phyloP scores from a whole-genome alignment of 2,113 vertebrate species.

The Echinops telfairi region DNA sequence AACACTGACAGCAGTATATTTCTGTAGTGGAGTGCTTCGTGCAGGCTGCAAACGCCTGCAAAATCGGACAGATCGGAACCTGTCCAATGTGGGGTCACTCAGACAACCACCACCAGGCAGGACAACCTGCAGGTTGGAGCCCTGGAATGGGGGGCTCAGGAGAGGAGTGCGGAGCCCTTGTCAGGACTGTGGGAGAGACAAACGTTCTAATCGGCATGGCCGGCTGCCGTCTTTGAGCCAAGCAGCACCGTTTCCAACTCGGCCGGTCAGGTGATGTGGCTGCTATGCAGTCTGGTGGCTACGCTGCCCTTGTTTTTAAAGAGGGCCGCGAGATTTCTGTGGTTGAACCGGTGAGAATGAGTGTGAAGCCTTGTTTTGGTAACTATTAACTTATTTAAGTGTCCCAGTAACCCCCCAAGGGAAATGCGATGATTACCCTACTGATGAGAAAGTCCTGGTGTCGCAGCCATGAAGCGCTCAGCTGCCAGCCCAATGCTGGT shows the following conservation, averaged over 20 bases:
- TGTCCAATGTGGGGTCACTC: background rate
- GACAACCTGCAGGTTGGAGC: background rate
- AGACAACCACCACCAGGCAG: no score
- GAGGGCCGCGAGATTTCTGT: background rate
- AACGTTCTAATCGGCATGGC: background rate
- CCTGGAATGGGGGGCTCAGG: background rate
- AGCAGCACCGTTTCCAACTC: background rate
- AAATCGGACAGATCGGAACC: no score
- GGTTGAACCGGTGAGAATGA: background rate
- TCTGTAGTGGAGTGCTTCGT: no score
- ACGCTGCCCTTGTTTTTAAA: background rate
- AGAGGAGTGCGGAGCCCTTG: background rate
- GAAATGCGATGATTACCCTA: background rate
- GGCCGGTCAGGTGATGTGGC: background rate
- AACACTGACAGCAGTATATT: rapidly evolving
- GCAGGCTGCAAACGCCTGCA: background rate
- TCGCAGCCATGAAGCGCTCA: background rate
- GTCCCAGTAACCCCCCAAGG: background rate
- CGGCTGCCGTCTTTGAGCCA: background rate
- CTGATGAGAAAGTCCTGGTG: background rate
- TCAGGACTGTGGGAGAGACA: background rate
- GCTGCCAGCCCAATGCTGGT: background rate
- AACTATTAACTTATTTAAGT: background rate
- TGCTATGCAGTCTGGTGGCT: no score
- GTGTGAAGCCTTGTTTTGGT: background rate